A percentile compares a stretch with the other conserved stretches of the same genome.
phyloP scores from a whole-genome alignment of 2,113 vertebrate species.

The Drymodes brunneopygia region DNA sequence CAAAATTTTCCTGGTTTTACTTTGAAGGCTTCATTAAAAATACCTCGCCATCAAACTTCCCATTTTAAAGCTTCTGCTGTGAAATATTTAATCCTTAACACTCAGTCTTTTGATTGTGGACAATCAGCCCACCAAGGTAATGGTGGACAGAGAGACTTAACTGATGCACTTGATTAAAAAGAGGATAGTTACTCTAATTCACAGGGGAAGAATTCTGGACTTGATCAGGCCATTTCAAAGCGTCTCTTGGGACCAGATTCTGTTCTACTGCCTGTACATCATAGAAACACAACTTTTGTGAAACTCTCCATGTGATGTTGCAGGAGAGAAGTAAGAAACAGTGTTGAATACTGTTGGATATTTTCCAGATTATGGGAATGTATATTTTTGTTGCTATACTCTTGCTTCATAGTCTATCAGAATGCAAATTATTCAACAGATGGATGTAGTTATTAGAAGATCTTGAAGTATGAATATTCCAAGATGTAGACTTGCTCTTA shows the following conservation, averaged over 20 bases:
- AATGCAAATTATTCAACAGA: constrained; percentile 26
- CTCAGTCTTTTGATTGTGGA: background rate
- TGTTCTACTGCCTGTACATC: background rate
- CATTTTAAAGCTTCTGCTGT: background rate
- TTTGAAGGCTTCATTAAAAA: background rate
- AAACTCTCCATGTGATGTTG: background rate
- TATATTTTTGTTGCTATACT: background rate
- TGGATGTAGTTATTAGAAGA: constrained; percentile 8
- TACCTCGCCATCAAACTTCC: background rate
- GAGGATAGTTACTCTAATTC: background rate
- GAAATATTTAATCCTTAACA: background rate
- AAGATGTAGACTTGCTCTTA: background rate
- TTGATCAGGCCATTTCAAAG: background rate
- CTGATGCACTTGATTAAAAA: background rate
- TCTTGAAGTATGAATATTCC: background rate
- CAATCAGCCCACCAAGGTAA: background rate
- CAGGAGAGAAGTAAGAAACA: background rate
- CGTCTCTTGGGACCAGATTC: background rate
- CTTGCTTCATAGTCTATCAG: background rate
- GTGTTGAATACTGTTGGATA: background rate
- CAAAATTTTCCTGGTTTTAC: background rate
- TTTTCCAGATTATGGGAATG: constrained; percentile 8
- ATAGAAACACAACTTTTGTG: background rate
- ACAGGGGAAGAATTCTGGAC: background rate
- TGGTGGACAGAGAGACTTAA: background rate